These are phyloP conservation scores for Peromyscus polionotus DNA, from an alignment of 2,113 vertebrate species.

Conservation along the genomic window DNA sequence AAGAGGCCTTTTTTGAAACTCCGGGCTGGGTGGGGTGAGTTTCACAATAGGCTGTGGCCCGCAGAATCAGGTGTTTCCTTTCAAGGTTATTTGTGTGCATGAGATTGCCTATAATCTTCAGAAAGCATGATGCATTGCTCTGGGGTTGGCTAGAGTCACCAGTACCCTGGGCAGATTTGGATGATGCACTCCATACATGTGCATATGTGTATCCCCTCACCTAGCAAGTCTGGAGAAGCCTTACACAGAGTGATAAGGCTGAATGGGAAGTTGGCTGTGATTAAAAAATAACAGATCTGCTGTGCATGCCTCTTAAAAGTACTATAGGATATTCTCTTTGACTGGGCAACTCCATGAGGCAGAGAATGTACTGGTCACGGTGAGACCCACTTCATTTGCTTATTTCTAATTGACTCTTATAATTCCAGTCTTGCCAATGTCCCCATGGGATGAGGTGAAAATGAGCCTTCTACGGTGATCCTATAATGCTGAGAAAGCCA, in stretches of 20 bases:
- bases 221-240: neutral
- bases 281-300: neutral
- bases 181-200: neutral
- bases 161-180: neutral
- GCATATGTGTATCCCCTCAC: neutral
- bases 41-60: too few relatives aligned
- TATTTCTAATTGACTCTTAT: neutral
- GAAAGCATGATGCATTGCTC: neutral
- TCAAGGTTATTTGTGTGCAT: neutral
- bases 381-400: neutral
- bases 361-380: neutral
- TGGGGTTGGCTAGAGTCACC: neutral
- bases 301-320: neutral
- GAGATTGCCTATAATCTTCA: neutral
- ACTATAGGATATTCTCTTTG: neutral
- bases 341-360: neutral
- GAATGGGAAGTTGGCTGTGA: neutral
- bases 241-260: neutral
- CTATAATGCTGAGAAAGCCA: too few relatives aligned
- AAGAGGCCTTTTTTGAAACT: neutral
- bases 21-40: neutral
- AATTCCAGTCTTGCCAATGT: neutral
- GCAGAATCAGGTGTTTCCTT: too few relatives aligned
- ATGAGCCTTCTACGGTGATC: neutral
- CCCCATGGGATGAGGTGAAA: too few relatives aligned